Evolutionary conservation across 2,888 invertebrate species (phyloP), one percentile per base, ranked within the genome.

Genomic region (Agrochola litura): DNA sequence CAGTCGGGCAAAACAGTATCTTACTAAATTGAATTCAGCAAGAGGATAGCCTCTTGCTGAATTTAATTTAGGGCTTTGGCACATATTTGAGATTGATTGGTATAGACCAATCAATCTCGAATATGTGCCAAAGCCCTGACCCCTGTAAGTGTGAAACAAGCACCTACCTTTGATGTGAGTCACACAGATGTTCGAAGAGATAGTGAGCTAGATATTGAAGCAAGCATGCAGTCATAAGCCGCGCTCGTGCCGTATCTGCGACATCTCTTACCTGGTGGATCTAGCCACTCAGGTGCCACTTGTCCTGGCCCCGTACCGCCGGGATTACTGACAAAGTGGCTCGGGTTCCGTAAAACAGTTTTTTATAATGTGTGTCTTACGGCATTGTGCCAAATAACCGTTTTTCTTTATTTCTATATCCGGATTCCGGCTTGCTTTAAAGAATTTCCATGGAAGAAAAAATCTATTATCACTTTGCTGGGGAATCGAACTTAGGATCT

Each of bases 201-300:
- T 77, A 67, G 37, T 66, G n/a, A 64, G 25, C 61, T 52, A 52
- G 61, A 66, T 52, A 61, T 61, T 43, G n/a, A 76, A 84, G 77
- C 12, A 41, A 14, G 43, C 52, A 58, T 64, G 12, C 22, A 69
- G 56, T 46, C 67, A 69, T 73, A 81, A 79, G 81, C 58, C 66
- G 10, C 16, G 60, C 61, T 69, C 89, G 89, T 88, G 89, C 77
- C 81, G 43, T 88, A 88, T 88, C 88, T 86, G 63, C 52, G 22
- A 54, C 79, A 87, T 88, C 88, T 79, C 56, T 79, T 68, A 89
- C 89, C 89, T 88, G 89, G 56, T 76, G 37, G 63, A 79, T 79
- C 77, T 87, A 83, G 72, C 69, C 73, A 77, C 85, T 87, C 68
- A n/a, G 37, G 25, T 14, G 16, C 61, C 77, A 66, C 87, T 84